Evolutionary conservation across 1,140 invertebrate species (phyloP), one percentile per base, ranked within the genome.

Genomic region (Trypoxylus dichotomus): DNA sequence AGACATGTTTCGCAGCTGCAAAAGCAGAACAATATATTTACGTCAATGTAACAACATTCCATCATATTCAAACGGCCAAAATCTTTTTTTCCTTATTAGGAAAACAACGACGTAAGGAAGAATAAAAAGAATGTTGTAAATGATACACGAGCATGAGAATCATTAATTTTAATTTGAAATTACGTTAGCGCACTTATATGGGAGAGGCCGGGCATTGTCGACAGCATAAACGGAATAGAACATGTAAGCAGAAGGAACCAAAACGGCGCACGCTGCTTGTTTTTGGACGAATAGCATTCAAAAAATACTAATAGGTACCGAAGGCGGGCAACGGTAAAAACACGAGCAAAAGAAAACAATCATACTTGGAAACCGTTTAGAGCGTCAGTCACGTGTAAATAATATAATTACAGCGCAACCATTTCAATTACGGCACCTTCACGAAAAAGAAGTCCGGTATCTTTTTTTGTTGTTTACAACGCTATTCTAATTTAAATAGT

Each of bases 101-200:
- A 54, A 15, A n/a, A 54, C 19, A 19, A 19, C 47, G 47, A 54
- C 15, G 47, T 19, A n/a, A n/a, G 6, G 19, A 54, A 54, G 47
- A 54, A n/a, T 19, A 19, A 19, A 54, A 54, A 54, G 19, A 54
- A 8, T 15, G 47, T 54, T 54, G 47, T 54, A 54, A 54, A 54
- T 54, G 47, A 54, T 54, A 54, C 47, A n/a, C 47, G 47, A n/a
- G 47, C 15, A 54, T 54, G 47, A 54, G 47, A n/a, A 54, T 54
- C 47, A 54, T 54, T 54, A 54, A 54, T 54, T 54, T 54, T 54
- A 54, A 54, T 54, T 54, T 54, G 47, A 54, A 54, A 54, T 54
- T 54, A 54, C 47, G 47, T 54, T 54, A 54, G 47, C 19, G 15
- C 19, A 54, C 47, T 54, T 54, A 54, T 54, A 54, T 54, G 47